phyloP scores from a whole-genome alignment of 2,888 invertebrate genomes.

The Calliphora vomitoria region DNA sequence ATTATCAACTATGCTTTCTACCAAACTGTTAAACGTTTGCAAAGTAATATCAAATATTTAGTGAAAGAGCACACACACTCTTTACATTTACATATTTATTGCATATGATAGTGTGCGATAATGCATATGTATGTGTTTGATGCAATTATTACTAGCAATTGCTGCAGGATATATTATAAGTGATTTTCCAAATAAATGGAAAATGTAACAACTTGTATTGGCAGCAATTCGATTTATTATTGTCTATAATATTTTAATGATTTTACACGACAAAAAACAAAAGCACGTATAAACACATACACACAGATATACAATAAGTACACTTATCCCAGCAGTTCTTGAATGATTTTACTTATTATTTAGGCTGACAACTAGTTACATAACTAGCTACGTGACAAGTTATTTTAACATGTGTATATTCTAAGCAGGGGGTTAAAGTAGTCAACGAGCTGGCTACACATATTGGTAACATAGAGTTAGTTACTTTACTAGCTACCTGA shows the following conservation, averaged over 20 bases:
- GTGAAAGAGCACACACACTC: slow-evolving; percentile 13
- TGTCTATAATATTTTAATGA: slow-evolving; percentile 65
- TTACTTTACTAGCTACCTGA: no score
- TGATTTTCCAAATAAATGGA: slow-evolving; percentile 56
- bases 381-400: no score
- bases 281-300: neutral
- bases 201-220: slow-evolving; percentile 64
- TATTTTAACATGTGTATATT: no score
- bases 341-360: neutral
- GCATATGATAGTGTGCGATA: neutral
- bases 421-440: no score
- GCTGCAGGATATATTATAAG: slow-evolving; percentile 55
- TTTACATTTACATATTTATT: no score
- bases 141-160: slow-evolving; percentile 55
- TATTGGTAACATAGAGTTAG: no score
- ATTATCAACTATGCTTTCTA: neutral
- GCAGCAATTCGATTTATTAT: slow-evolving; percentile 66
- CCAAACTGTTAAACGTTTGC: slow-evolving; percentile 27
- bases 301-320: neutral
- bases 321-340: no score
- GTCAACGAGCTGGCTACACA: no score
- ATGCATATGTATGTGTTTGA: slow-evolving; percentile 15
- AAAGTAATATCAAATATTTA: slow-evolving; percentile 25
- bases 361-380: no score
- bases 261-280: slow-evolving; percentile 26